phyloP scores from a whole-genome alignment of 2,113 vertebrate genomes.

The Beaufortia kweichowensis region DNA sequence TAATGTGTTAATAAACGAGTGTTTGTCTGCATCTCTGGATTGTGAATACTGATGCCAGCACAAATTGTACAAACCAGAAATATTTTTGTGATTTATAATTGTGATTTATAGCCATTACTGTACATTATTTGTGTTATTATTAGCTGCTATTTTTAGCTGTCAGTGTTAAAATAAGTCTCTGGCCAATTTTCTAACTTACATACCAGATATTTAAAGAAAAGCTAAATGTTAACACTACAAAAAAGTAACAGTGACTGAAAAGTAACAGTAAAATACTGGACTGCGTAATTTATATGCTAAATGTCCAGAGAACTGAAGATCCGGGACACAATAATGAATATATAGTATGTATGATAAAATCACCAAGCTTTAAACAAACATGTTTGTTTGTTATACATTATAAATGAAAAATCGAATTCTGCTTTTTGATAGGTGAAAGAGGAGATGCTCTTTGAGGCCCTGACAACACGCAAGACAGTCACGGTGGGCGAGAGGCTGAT shows the following conservation, averaged over 20 bases:
- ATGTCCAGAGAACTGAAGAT: neutral
- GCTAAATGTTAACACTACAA: neutral
- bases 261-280: too few relatives aligned
- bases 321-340: neutral
- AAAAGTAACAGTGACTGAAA: too few relatives aligned
- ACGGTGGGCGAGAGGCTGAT: conserved; percentile 97
- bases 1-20: conserved; percentile 1
- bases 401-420: neutral
- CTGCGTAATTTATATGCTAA: neutral
- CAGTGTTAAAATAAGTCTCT: too few relatives aligned
- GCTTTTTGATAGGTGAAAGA: conserved; percentile 85
- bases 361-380: neutral
- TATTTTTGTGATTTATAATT: too few relatives aligned
- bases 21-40: too few relatives aligned
- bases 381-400: neutral
- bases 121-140: too few relatives aligned
- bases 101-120: too few relatives aligned
- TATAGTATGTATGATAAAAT: neutral
- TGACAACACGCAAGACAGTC: conserved; percentile 94
- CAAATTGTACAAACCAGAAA: neutral
- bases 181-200: too few relatives aligned
- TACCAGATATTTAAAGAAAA: too few relatives aligned
- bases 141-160: too few relatives aligned
- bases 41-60: neutral
- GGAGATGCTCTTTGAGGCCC: conserved; percentile 94